Conservation (phyloP, 1,140 invertebrate species). For the Drosophila fuyamai region DNA sequence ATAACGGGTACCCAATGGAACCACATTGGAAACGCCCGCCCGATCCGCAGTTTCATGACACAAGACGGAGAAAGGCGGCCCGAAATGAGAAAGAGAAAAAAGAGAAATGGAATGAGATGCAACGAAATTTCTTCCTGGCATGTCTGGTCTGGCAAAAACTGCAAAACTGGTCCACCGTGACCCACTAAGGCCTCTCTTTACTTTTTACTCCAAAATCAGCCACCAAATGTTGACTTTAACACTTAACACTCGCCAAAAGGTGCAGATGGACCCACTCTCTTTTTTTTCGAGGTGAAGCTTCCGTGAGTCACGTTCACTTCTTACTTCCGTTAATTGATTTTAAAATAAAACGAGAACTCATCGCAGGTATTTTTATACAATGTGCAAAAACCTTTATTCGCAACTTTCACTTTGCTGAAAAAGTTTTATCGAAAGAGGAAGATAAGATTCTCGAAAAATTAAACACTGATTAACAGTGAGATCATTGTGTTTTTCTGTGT, state of each 20-base stretch:
- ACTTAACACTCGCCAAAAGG: slow-evolving; percentile 4
- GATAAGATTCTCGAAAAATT: slow-evolving; percentile 22
- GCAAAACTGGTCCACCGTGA: slow-evolving; percentile 75
- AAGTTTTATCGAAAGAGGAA: slow-evolving; percentile 6
- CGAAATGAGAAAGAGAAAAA: background rate
- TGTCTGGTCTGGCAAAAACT: slow-evolving; percentile 26
- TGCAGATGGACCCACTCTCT: slow-evolving; percentile 15
- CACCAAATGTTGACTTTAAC: slow-evolving; percentile 25
- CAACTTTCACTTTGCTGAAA: slow-evolving; percentile 33
- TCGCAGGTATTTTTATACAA: slow-evolving; percentile 27
- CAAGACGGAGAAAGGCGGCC: slow-evolving; percentile 22
- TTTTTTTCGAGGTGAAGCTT: background rate
- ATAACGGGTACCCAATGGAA: slow-evolving; percentile 48
- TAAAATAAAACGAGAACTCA: slow-evolving; percentile 30
- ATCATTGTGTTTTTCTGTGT: background rate
- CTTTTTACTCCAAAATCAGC: slow-evolving; percentile 33
- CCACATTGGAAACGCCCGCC: slow-evolving; percentile 28
- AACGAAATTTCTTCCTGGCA: slow-evolving; percentile 72
- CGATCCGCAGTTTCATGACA: background rate
- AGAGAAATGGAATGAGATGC: slow-evolving; percentile 65
- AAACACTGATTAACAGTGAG: slow-evolving; percentile 3
- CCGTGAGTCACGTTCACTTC: slow-evolving; percentile 29
- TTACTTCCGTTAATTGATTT: slow-evolving; percentile 25
- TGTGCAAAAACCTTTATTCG: slow-evolving; percentile 16
- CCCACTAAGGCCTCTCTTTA: slow-evolving; percentile 61